phyloP scores from a whole-genome alignment of 2,113 vertebrate genomes.

The Pomatorhinus ruficollis region DNA sequence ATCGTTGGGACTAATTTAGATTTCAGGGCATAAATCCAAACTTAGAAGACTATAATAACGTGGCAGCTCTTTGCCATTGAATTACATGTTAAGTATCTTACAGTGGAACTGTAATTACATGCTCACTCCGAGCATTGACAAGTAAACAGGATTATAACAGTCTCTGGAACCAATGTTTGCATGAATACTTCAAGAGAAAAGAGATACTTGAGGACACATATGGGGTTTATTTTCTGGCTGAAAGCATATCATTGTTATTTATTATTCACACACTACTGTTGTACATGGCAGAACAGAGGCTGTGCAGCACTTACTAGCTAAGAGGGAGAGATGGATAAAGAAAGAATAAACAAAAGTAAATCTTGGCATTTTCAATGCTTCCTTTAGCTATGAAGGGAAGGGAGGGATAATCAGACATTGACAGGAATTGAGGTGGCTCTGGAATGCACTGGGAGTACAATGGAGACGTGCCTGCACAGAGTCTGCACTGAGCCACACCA shows the following conservation, averaged over 20 bases:
- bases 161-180: conserved; percentile 48
- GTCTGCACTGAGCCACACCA: background rate
- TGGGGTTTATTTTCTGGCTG: conserved; percentile 56
- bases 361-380: background rate
- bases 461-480: background rate
- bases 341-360: background rate
- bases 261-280: conserved; percentile 28
- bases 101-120: conserved; percentile 64
- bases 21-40: conserved; percentile 61
- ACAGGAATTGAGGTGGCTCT: background rate
- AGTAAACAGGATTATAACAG: conserved; percentile 64
- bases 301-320: background rate
- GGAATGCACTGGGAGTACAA: background rate
- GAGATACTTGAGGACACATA: conserved; percentile 48
- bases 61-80: conserved; percentile 46
- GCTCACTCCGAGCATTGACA: conserved; percentile 55
- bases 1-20: conserved; percentile 47
- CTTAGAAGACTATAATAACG: conserved; percentile 19
- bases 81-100: conserved; percentile 62
- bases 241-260: conserved; percentile 48
- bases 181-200: conserved; percentile 49
- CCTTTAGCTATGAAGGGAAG: background rate
- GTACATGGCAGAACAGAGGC: background rate
- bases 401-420: background rate
- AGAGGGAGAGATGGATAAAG: background rate